Conservation (phyloP, 2,113 vertebrate genomes). For the Raja brachyura region DNA sequence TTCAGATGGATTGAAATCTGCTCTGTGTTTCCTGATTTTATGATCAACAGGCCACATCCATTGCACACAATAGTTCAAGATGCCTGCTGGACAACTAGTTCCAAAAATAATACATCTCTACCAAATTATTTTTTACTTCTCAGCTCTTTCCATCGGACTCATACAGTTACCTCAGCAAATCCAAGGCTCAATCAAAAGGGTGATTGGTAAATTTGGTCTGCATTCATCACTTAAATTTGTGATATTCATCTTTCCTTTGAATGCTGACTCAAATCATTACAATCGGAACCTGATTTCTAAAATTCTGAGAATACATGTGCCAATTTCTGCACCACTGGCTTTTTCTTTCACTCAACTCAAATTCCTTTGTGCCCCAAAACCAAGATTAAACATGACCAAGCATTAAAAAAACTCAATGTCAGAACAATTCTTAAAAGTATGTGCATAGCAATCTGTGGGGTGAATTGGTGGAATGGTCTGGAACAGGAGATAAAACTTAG, state of each 20-base stretch:
- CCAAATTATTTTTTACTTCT: neutral
- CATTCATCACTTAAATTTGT: neutral
- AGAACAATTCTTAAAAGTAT: too few species aligned
- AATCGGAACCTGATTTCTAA: neutral
- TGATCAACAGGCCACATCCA: neutral
- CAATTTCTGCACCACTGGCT: neutral
- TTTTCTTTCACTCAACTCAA: neutral
- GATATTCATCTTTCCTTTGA: neutral
- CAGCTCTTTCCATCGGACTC: neutral
- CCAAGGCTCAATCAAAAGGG: neutral
- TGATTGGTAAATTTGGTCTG: neutral
- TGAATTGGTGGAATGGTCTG: too few species aligned
- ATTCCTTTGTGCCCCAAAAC: neutral
- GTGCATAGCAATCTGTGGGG: too few species aligned
- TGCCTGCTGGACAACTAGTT: neutral
- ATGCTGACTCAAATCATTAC: neutral
- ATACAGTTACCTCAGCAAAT: neutral
- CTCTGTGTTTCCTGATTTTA: neutral
- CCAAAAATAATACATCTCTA: neutral
- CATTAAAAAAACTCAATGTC: too few species aligned
- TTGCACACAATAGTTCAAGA: neutral
- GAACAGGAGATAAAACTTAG: too few species aligned
- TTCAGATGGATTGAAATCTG: neutral
- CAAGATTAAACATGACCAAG: neutral
- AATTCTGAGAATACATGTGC: neutral